Base-by-base conservation (phyloP, 2,113 vertebrate genomes). In the Pelecanus crispus region DNA sequence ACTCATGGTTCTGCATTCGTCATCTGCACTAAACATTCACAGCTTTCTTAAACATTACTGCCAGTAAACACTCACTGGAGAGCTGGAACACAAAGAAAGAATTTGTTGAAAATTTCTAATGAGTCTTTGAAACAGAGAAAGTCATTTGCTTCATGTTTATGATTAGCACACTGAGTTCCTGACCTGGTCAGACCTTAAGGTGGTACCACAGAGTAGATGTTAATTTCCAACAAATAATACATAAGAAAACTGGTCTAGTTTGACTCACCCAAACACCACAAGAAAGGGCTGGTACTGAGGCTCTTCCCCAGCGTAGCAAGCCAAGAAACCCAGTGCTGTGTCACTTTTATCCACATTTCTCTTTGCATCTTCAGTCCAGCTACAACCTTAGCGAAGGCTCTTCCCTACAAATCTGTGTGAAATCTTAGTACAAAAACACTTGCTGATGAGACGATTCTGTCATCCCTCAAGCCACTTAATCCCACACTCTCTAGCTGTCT, bases 1-100 rank as follows among this genome's bases (percentile, higher is more conserved):
- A 90, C 32, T 93, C 66, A 65, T 65, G 45, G 53, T 83, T 92
- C 49, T 80, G 55, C 50, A 66, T 81, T 94, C 5, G 0, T 95
- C 90, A 92, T 92, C 66, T 80, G 38, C 2, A 2, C 67, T 94
- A 86, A 94, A 90, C 56, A 55, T 74, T 93, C 95, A 74, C 38
- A 56, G 94, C 72, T 95, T 94, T 73, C 85, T 89, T 86, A 85
- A 88, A 86, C 59, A 63, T 94, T 86, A 42, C 72, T 94, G 75
- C 67, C 75, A 92, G 88, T 74, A 97, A 96, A 94, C 92, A 96
- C 63, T 88, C 67, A 68, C 32, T 96, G 36, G 67, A 96, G 80
- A 95, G 86, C 82, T 95, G 94, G 96, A 96, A 95, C 68, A 74
- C 63, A 94, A 96, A 93, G 78, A 93, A 96, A 93, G 90, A 92